Conservation (phyloP, 2,888 invertebrate species). For the Watsonalla binaria region DNA sequence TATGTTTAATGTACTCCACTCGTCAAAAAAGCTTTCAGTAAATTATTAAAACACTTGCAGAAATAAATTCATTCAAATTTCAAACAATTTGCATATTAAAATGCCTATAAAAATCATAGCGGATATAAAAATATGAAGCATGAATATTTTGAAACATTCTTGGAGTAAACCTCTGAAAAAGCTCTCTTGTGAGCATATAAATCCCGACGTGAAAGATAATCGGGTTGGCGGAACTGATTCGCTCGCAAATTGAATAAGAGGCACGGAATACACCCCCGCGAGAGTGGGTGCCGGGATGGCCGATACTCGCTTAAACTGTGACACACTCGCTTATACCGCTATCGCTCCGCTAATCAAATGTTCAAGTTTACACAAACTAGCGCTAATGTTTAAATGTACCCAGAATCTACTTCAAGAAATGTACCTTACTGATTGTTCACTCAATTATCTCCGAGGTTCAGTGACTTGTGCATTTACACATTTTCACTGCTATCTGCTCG, state of each 20-base stretch:
- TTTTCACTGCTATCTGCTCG: neutral
- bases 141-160: constrained; percentile 40
- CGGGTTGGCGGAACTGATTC: constrained; percentile 74
- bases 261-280: constrained; percentile 52
- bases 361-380: constrained; percentile 32
- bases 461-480: neutral
- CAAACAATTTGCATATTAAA: neutral
- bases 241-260: constrained; percentile 75
- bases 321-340: constrained; percentile 47
- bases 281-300: constrained; percentile 35
- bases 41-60: neutral
- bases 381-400: constrained; percentile 17
- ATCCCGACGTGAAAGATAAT: constrained; percentile 72
- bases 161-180: constrained; percentile 45
- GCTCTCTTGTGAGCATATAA: constrained; percentile 64
- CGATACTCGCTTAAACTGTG: constrained; percentile 49
- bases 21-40: too few relatives aligned
- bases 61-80: neutral
- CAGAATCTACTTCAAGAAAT: neutral
- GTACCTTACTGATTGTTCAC: neutral
- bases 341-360: constrained; percentile 43
- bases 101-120: neutral
- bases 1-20: constrained; percentile 2
- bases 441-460: neutral
- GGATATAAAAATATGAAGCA: constrained; percentile 25